Percentiles rank a stretch among this genome's conserved stretches.
Evolutionary conservation across 2,888 invertebrate genomes (phyloP).

Genomic region (Melieria picta): DNA sequence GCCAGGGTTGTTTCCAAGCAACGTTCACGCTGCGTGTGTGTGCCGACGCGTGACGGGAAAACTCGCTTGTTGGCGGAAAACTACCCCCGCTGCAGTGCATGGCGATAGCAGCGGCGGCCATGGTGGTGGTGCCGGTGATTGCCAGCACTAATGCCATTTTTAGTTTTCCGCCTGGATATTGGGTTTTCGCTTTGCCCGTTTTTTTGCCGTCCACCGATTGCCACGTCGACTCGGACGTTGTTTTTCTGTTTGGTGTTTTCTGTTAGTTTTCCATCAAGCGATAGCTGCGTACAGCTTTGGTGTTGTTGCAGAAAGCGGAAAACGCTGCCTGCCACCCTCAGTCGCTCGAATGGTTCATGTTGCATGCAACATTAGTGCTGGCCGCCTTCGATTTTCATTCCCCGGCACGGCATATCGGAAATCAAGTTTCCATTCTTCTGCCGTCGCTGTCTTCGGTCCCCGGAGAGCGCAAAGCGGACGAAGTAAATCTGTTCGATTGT

Average conservation of each 20-base stretch:
- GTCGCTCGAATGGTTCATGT: no score
- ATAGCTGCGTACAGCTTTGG: slow-evolving; percentile 31
- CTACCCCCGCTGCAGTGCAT: slow-evolving; percentile 17
- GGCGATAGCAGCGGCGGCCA: background rate
- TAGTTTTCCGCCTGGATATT: slow-evolving; percentile 34
- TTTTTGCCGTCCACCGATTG: background rate
- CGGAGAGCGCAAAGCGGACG: background rate
- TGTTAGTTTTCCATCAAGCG: slow-evolving; percentile 32
- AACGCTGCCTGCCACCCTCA: no score
- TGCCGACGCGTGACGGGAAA: background rate
- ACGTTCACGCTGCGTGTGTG: background rate
- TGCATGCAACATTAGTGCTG: background rate
- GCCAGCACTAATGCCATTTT: slow-evolving; percentile 32
- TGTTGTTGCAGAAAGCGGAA: no score
- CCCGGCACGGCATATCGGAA: background rate
- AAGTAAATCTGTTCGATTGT: slow-evolving; percentile 9
- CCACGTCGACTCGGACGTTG: background rate
- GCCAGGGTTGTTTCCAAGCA: slow-evolving; percentile 49
- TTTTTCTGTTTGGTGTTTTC: slow-evolving; percentile 7
- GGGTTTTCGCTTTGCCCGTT: slow-evolving; percentile 27
- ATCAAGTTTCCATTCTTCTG: slow-evolving; percentile 1
- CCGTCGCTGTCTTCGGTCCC: slow-evolving; percentile 11
- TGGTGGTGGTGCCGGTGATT: slow-evolving; percentile 17
- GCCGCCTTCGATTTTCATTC: background rate
- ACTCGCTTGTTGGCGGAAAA: background rate